A percentile compares a stretch with the other conserved stretches of the same genome.
Evolutionary conservation across 2,113 vertebrate genomes (phyloP).

Genomic region (Athene noctua): DNA sequence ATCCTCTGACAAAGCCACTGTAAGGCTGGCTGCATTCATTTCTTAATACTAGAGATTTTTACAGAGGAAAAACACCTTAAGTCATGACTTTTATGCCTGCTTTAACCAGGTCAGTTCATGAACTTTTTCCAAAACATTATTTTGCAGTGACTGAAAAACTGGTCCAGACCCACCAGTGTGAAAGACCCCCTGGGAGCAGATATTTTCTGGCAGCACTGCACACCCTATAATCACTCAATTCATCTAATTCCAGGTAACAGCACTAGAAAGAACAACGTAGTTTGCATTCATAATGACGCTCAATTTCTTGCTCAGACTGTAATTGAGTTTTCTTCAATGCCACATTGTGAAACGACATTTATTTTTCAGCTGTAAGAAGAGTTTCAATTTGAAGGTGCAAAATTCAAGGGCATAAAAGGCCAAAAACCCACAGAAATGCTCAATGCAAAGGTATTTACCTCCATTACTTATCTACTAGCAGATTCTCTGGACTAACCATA

Average conservation of each 20-base stretch:
- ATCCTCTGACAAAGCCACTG: not conserved
- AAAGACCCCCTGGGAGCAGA: not conserved
- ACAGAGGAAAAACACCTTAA: not conserved
- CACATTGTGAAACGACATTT: not conserved
- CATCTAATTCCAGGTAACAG: not conserved
- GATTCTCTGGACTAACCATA: not conserved
- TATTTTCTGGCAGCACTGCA: not conserved
- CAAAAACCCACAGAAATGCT: not conserved
- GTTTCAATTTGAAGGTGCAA: not conserved
- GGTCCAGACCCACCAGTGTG: not conserved
- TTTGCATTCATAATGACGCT: not conserved
- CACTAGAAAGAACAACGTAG: not conserved
- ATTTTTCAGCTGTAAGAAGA: not conserved
- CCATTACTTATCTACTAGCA: not conserved
- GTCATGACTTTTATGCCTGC: not conserved
- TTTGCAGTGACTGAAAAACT: not conserved
- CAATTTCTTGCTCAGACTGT: not conserved
- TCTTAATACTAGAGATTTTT: not conserved
- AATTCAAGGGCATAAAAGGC: not conserved
- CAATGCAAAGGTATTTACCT: not conserved
- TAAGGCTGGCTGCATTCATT: not conserved
- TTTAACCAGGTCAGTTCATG: not conserved
- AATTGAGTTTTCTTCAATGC: not conserved
- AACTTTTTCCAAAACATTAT: not conserved
- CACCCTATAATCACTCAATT: not conserved